Base-by-base conservation (phyloP, 2,113 vertebrate species). In the Tauraco erythrolophus region DNA sequence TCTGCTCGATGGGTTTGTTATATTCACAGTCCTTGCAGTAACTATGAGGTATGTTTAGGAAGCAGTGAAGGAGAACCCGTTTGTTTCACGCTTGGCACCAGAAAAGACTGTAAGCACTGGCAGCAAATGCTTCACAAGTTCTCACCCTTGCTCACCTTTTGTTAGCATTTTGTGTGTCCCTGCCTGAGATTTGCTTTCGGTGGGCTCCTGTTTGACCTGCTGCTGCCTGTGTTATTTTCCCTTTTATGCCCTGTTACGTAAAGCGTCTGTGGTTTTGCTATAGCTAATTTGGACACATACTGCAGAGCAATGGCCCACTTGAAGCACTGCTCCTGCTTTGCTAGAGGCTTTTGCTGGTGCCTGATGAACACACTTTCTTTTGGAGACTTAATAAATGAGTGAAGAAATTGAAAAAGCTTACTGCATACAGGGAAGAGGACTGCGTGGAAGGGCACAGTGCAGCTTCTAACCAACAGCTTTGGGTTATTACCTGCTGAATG, bases 231-330 rank as follows among this genome's bases (percentile, higher is more conserved):
- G 3, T 39, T 15, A 27, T 43, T 19, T 56, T n/a, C 35, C 7
- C 19, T 31, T 71, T 50, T 7, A 9, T 62, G n/a, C 21, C 27
- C 37, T 27, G 10, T 37, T 88, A 25, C 78, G 35, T 18, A 43
- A 28, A 74, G 30, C 39, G 17, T 15, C 28, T 75, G 70, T 9
- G 23, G 11, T 31, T 78, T 15, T 92, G 48, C 81, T 21, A 1
- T 11, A 27, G 50, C 57, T 25, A 14, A 48, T 61, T 53, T 0
- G 0, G 65, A 22, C 53, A 48, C 8, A 0, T 27, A 6, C 0
- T 54, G 35, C 11, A 8, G 11, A 16, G 39, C 18, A n/a, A 37
- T 17, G 70, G 15, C 41, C 24, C 46, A 0, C 61, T 23, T 31
- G 65, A 43, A 85, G 14, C 19, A 3, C 41, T 53, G 61, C 27